Evolutionary conservation across 2,113 vertebrate genomes (phyloP).

Genomic region (Colossoma macropomum): DNA sequence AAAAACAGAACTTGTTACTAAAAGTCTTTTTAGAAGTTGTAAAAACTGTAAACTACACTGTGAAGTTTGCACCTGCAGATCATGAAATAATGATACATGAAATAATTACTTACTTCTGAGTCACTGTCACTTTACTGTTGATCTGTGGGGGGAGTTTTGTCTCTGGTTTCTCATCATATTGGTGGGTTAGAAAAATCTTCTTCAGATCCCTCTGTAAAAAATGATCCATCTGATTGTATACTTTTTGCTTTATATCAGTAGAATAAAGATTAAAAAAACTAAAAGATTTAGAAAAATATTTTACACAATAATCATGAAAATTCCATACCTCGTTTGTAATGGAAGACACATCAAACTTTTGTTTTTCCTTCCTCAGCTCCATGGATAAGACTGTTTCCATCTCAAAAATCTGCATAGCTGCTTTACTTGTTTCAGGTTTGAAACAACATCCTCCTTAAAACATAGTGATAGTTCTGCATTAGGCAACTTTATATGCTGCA

Average conservation of each 20-base stretch:
- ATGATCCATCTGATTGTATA: too few species aligned
- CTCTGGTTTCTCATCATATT: constrained; percentile 2
- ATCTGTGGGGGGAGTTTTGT: not conserved
- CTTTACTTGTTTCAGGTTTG: constrained; percentile 66
- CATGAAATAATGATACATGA: too few species aligned
- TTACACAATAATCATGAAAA: not conserved
- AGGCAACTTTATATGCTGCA: not conserved
- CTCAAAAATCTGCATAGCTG: constrained; percentile 70
- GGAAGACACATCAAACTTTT: not conserved
- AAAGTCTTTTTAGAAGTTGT: too few species aligned
- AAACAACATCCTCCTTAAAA: constrained; percentile 71
- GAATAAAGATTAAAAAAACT: not conserved
- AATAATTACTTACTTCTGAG: constrained; percentile 3
- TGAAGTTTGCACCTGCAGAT: too few species aligned
- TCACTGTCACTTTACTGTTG: not conserved
- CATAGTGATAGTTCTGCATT: not conserved
- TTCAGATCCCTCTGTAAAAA: not conserved
- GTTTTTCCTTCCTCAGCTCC: constrained; percentile 60
- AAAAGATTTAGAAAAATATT: not conserved
- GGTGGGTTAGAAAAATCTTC: not conserved
- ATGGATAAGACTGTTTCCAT: constrained; percentile 71
- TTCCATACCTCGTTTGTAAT: not conserved
- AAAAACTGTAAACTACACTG: too few species aligned
- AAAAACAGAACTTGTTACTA: too few species aligned
- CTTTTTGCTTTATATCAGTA: too few species aligned